A percentile compares a stretch with the other conserved stretches of the same genome.
Evolutionary conservation across 2,888 invertebrate genomes (phyloP).

Genomic region (Tenthredo scrophulariae): DNA sequence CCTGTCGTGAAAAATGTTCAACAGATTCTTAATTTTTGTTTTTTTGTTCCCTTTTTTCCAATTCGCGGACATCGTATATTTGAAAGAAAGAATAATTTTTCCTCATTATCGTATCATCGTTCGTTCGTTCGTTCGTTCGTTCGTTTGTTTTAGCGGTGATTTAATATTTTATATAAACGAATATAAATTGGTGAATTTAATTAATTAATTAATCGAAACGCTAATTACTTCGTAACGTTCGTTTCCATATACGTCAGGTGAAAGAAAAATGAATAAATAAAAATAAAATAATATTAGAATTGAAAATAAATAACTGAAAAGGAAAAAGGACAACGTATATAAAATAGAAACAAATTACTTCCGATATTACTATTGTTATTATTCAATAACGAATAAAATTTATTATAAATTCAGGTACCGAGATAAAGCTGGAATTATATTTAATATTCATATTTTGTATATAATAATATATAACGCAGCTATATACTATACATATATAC

Average conservation of each 20-base stretch:
- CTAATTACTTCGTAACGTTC: conserved; percentile 17
- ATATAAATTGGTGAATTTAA: conserved; percentile 10
- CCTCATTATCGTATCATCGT: too few relatives aligned
- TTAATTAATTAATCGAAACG: conserved; percentile 19
- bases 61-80: background rate
- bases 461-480: background rate
- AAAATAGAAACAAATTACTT: background rate
- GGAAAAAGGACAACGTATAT: background rate
- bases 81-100: background rate
- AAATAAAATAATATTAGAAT: background rate
- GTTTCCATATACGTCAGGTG: background rate
- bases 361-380: background rate
- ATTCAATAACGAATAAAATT: background rate
- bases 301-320: background rate
- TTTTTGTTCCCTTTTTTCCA: background rate
- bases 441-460: background rate
- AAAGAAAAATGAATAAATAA: background rate
- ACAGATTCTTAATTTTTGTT: background rate
- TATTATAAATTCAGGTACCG: background rate
- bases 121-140: background rate
- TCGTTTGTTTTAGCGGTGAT: background rate
- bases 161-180: conserved; percentile 4
- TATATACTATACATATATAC: background rate
- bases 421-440: background rate
- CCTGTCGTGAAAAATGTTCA: background rate